Percentiles rank a stretch among this genome's conserved stretches.
These are phyloP conservation scores for Lepidurus apus DNA, from an alignment of 1,140 invertebrate genomes.

Conservation along the genomic window DNA sequence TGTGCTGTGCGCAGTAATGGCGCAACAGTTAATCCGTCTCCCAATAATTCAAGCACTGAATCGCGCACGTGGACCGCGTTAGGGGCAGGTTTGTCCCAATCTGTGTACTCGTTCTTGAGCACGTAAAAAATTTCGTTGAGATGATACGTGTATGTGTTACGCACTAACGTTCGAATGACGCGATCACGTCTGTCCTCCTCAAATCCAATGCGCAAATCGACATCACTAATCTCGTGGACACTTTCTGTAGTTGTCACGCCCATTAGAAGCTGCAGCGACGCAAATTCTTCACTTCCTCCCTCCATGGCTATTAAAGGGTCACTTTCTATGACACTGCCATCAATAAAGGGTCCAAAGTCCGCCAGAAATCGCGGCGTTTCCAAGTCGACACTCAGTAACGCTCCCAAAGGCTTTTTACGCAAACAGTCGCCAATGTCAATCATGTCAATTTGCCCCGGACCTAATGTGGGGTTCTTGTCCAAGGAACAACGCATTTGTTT, in stretches of 20 bases:
- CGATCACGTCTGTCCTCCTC: constrained; percentile 75
- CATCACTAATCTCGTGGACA: constrained; percentile 53
- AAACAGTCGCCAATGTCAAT: constrained; percentile 44
- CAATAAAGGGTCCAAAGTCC: constrained; percentile 82
- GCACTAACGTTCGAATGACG: constrained; percentile 77
- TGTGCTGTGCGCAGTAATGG: constrained; percentile 72
- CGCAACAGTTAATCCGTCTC: constrained; percentile 79
- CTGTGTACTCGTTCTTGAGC: constrained; percentile 85
- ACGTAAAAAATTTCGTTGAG: constrained; percentile 76
- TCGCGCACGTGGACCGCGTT: constrained; percentile 68
- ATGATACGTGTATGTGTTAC: constrained; percentile 82
- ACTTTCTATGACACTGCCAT: constrained; percentile 55
- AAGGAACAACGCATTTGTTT: constrained; percentile 30
- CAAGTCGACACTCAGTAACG: constrained; percentile 56
- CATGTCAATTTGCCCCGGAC: constrained; percentile 14
- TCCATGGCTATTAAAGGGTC: constrained; percentile 46
- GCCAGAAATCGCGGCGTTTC: constrained; percentile 72
- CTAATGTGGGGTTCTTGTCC: neutral
- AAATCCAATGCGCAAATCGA: constrained; percentile 57
- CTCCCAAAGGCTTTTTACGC: constrained; percentile 61
- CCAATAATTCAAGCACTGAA: constrained; percentile 65
- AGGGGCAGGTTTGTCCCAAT: constrained; percentile 72
- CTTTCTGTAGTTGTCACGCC: constrained; percentile 56
- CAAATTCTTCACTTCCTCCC: constrained; percentile 36
- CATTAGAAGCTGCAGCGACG: constrained; percentile 34